phyloP scores from a whole-genome alignment of 2,888 invertebrate species.

The Drosophila longiperda region DNA sequence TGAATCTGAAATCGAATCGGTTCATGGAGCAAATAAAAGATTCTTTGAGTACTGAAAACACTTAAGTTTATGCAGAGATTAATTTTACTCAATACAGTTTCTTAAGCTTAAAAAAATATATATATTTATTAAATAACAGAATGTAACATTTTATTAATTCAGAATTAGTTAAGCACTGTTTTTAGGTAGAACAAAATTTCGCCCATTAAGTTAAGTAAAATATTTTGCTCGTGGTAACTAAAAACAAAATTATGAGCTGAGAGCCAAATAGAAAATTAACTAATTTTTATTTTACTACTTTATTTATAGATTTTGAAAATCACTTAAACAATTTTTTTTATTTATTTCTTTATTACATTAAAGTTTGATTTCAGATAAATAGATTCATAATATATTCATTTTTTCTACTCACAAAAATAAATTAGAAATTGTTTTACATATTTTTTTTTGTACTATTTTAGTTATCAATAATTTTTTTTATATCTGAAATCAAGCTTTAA shows the following conservation, averaged over 20 bases:
- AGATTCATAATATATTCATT: neutral
- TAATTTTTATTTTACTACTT: neutral
- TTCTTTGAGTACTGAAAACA: neutral
- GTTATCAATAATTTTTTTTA: neutral
- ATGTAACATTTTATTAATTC: neutral
- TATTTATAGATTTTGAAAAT: neutral
- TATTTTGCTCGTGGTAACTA: neutral
- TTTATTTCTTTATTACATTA: neutral
- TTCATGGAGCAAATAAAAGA: neutral
- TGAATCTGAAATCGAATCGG: neutral
- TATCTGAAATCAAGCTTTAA: neutral
- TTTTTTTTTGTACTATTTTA: neutral
- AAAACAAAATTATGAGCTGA: neutral
- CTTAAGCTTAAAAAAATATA: neutral
- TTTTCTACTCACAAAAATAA: neutral
- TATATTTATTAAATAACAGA: neutral
- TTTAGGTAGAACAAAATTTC: neutral
- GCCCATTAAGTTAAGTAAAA: neutral
- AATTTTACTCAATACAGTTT: neutral
- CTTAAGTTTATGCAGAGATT: neutral
- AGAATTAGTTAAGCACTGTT: neutral
- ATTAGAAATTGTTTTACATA: neutral
- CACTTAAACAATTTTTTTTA: neutral
- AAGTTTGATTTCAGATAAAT: neutral
- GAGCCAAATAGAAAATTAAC: neutral